Evolutionary conservation across 2,888 invertebrate species (phyloP), one percentile per base, ranked within the genome.

Genomic region (Drosophila sordidapex): DNA sequence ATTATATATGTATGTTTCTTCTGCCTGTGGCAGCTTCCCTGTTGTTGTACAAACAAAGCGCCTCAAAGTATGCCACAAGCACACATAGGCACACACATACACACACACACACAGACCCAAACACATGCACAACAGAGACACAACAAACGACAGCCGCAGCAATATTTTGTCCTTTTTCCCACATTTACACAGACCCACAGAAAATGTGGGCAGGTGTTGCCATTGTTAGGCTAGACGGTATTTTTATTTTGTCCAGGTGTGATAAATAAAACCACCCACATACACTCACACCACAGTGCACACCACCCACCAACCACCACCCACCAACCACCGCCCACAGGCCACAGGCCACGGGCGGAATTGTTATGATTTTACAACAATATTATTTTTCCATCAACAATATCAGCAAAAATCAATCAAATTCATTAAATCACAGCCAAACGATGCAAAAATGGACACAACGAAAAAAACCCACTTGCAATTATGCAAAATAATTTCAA

Each of bases 401-500:
- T 80, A 87, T 89, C 85, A 81, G 85, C 82, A 82, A 82, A 89
- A 90, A 89, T 90, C 86, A 90, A 90, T 90, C 89, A 90, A 81
- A 85, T 82, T 74, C 87, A 90, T 89, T 90, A 90, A 82, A 89
- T 72, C 74, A 70, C 79, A 59, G 77, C 82, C 74, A 67, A 69
- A 70, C 77, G 74, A 75, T 49, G 75, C 69, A 72, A 72, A 73
- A 81, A 79, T 61, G 54, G 68, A 51, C 70, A 76, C 31, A 61
- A 21, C 31, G 48, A 48, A 54, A 61, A 49, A 61, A 70, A 13
- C 49, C 38, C 29, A 40, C 58, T 46, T 73, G 73, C 73, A 90
- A 86, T 86, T 77, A 81, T 79, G 75, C 74, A 76, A 70, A 85
- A 78, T 82, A 82, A 87, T 80, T 88, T 78, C 51, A 66, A 66